These are phyloP conservation scores for Sebastes trivittatus DNA, from an alignment of 2,797 vertebrate species.

Conservation along the genomic window DNA sequence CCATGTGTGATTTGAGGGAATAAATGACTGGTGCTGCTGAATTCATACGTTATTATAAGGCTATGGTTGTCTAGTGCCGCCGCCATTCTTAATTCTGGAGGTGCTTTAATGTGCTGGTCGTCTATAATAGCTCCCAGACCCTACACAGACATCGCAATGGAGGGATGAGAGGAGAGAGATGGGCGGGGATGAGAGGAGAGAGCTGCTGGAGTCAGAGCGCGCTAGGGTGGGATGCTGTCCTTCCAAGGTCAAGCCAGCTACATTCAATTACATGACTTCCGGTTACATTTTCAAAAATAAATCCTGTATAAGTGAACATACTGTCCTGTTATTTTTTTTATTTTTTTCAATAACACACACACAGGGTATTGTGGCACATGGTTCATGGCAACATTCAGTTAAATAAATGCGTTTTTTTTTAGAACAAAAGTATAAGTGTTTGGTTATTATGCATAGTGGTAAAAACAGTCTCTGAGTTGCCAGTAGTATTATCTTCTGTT, in stretches of 20 bases:
- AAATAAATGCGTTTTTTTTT: not conserved
- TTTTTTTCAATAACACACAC: not conserved
- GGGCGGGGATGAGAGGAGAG: slow-evolving; percentile 57
- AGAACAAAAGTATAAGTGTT: not conserved
- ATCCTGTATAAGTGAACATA: rapidly evolving
- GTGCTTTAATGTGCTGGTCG: slow-evolving; percentile 71
- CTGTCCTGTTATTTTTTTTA: not conserved
- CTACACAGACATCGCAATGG: slow-evolving; percentile 61
- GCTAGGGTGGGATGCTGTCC: slow-evolving; percentile 72
- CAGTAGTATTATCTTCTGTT: no score
- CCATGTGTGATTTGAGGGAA: not conserved
- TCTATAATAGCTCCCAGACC: slow-evolving; percentile 63
- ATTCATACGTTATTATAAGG: not conserved
- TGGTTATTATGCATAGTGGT: rapidly evolving
- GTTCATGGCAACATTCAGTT: not conserved
- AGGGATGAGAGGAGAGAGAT: slow-evolving; percentile 53
- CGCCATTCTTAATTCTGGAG: slow-evolving; percentile 50
- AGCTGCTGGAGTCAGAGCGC: slow-evolving; percentile 58
- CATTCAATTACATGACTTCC: not conserved
- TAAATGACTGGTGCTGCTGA: not conserved
- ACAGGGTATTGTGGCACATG: rapidly evolving
- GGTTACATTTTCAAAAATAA: slow-evolving; percentile 34
- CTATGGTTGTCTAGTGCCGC: not conserved
- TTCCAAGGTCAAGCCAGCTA: slow-evolving; percentile 18
- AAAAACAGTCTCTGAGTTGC: not conserved